Conservation (phyloP, 2,888 invertebrate species). For the Slavum lentiscoides region DNA sequence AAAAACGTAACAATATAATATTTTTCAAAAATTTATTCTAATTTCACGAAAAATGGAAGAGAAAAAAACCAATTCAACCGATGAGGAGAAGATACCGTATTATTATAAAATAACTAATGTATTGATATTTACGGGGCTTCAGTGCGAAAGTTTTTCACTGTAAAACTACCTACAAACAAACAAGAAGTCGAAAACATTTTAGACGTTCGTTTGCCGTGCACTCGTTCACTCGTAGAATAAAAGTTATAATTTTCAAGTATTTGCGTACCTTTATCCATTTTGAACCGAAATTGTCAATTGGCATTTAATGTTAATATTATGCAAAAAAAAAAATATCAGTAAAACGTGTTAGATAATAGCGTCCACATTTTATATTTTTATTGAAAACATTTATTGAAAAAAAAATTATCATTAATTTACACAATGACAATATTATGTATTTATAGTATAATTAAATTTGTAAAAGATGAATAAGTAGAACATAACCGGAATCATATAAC, state of each 20-base stretch:
- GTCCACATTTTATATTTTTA: no score
- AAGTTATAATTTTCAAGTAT: background rate
- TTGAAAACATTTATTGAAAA: no score
- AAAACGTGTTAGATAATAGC: no score
- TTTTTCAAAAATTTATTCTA: no score
- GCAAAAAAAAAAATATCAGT: no score
- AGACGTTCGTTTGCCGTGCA: background rate
- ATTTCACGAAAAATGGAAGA: background rate
- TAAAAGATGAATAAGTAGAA: no score
- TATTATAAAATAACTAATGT: background rate
- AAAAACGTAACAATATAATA: no score
- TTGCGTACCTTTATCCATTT: background rate
- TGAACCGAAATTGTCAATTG: background rate
- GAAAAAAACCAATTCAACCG: background rate
- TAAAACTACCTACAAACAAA: slow-evolving; percentile 10
- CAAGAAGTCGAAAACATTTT: slow-evolving; percentile 18
- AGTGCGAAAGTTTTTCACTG: slow-evolving; percentile 17
- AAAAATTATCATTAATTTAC: no score
- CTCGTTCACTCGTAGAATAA: background rate
- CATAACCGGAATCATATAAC: no score
- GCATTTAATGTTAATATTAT: background rate
- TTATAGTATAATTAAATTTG: no score
- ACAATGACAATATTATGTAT: no score
- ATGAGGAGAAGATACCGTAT: background rate
- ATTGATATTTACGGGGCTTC: slow-evolving; percentile 32